phyloP scores from a whole-genome alignment of 1,140 invertebrate species.

The Eumeta japonica region DNA sequence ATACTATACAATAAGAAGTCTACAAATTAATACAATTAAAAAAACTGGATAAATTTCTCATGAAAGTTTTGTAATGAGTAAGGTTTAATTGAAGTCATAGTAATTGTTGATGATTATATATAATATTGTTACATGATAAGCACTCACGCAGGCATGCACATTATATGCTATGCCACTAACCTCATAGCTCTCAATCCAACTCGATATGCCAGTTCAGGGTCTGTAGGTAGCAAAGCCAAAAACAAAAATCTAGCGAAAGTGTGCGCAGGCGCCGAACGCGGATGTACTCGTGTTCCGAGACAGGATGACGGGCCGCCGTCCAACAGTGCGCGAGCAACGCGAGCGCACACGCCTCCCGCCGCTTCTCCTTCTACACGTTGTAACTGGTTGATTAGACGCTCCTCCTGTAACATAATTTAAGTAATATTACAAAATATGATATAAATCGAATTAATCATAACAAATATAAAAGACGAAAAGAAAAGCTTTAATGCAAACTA shows the following conservation, averaged over 20 bases:
- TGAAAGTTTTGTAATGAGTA: no score
- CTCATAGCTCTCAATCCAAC: slow-evolving; percentile 65
- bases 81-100: no score
- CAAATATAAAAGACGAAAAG: background rate
- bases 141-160: no score
- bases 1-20: no score
- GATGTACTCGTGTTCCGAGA: slow-evolving; percentile 71
- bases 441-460: background rate
- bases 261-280: slow-evolving; percentile 78
- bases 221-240: slow-evolving; percentile 68
- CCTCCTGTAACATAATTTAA: slow-evolving; percentile 69
- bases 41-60: no score
- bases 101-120: no score
- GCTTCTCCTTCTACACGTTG: slow-evolving; percentile 76
- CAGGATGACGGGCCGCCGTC: slow-evolving; percentile 75
- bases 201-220: slow-evolving; percentile 76
- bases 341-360: slow-evolving; percentile 61
- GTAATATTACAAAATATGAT: no score
- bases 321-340: slow-evolving; percentile 64
- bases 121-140: no score
- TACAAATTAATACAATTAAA: slow-evolving; percentile 1
- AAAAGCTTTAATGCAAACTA: background rate
- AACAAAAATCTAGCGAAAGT: slow-evolving; percentile 81
- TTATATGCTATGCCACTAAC: no score
- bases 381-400: slow-evolving; percentile 71